phyloP scores from a whole-genome alignment of 2,113 vertebrate genomes.

The Rana temporaria region DNA sequence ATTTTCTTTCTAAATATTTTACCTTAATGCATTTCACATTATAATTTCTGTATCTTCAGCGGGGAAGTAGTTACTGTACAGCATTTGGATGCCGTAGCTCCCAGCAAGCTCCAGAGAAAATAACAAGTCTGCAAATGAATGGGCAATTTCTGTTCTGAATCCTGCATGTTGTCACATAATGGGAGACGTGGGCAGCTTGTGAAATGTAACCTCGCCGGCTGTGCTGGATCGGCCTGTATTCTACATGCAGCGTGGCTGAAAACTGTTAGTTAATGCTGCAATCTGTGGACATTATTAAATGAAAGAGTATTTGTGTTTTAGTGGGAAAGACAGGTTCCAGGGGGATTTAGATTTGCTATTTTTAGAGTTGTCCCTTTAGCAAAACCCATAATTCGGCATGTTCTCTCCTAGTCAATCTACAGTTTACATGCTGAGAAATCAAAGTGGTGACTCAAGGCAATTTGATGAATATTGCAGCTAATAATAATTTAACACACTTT shows the following conservation, averaged over 20 bases:
- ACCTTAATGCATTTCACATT: not conserved
- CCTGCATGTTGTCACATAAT: conserved; percentile 1
- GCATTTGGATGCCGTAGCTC: no score
- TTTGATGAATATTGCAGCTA: conserved; percentile 16
- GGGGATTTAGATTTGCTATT: conserved; percentile 24
- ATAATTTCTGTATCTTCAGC: no score
- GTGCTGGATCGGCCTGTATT: not conserved
- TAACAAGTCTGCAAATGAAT: conserved; percentile 4
- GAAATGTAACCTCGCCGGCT: not conserved
- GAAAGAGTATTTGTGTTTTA: conserved; percentile 24
- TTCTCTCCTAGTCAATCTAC: conserved; percentile 17
- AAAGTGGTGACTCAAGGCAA: conserved; percentile 1
- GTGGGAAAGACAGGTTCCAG: not conserved
- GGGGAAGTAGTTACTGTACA: not conserved
- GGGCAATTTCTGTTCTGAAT: not conserved
- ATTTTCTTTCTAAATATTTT: not conserved
- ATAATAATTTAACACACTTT: not conserved
- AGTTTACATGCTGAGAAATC: conserved; percentile 12
- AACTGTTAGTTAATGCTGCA: conserved; percentile 12
- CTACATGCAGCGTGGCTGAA: not conserved
- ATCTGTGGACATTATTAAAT: conserved; percentile 36
- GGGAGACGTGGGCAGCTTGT: conserved; percentile 12
- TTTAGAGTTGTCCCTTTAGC: conserved; percentile 28
- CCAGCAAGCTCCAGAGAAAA: conserved; percentile 2
- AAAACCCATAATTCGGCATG: conserved; percentile 38